A percentile compares a stretch with the other conserved stretches of the same genome.
phyloP scores from a whole-genome alignment of 1,140 invertebrate species.

The Psilanteris sp. region DNA sequence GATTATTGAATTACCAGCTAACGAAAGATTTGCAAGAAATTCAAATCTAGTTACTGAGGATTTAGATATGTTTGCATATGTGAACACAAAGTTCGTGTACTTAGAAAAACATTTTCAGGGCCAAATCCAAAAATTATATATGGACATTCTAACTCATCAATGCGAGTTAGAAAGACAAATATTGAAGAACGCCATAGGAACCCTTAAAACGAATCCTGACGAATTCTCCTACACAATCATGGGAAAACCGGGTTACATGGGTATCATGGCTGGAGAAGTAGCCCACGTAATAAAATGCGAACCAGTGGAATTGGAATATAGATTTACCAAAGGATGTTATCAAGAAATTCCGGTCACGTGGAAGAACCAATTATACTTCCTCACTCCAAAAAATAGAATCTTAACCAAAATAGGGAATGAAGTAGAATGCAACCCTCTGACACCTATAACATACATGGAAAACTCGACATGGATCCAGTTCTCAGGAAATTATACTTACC shows the following conservation, averaged over 20 bases:
- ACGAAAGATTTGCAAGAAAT: too few species aligned
- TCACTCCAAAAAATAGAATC: conserved; percentile 6
- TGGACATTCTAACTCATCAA: conserved; percentile 3
- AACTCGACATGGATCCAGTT: too few species aligned
- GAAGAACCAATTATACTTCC: conserved; percentile 2
- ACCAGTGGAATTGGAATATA: background rate
- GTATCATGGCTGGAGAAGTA: background rate
- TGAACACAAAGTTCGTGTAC: conserved; percentile 40
- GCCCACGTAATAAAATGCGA: conserved; percentile 7
- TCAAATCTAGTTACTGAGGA: too few species aligned
- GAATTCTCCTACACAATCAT: too few species aligned
- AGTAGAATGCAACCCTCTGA: too few species aligned
- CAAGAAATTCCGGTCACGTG: conserved; percentile 5
- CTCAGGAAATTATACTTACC: too few species aligned
- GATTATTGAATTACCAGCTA: too few species aligned
- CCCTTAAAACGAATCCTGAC: conserved; percentile 5
- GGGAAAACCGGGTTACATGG: conserved; percentile 14
- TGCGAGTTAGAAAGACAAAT: too few species aligned
- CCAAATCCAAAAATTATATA: conserved; percentile 6
- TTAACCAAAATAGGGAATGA: conserved; percentile 2
- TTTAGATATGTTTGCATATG: conserved; percentile 48
- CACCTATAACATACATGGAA: too few species aligned
- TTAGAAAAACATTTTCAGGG: conserved; percentile 5
- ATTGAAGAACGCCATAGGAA: too few species aligned
- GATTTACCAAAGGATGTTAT: conserved; percentile 26